Base-by-base conservation (phyloP, 2,113 vertebrate species). In the Puffinus mauretanicus region DNA sequence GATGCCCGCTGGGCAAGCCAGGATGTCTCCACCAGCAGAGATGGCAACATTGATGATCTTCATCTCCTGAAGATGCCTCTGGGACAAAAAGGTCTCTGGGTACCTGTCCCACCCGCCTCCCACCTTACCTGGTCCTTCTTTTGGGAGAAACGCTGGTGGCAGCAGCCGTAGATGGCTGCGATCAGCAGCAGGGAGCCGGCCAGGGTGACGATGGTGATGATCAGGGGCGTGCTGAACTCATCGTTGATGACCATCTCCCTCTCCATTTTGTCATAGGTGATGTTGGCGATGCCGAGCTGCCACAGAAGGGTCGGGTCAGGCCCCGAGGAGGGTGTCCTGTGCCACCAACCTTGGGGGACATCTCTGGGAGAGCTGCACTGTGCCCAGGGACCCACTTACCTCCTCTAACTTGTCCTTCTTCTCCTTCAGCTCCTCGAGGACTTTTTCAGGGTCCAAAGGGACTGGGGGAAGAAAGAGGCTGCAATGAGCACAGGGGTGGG, bases 201-300 rank as follows among this genome's bases (percentile, higher is more conserved):
- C 98, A 98, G 96, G 76, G 98, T 98, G 82, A 98, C 60, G 5
- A 98, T 98, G 78, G 98, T 98, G 95, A 98, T 98, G 97, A 98
- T 98, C 15, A 98, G 96, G 5, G 98, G 98, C 0, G 93, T 98
- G 96, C 98, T 98, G 94, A 98, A 96, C 60, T 97, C 93, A 9
- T 98, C 98, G 2, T 95, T 97, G 2, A 93, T 94, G 5, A 86
- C 5, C 72, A 70, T 49, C 24, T 97, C 95, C 14, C 94, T 76
- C 4, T 97, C 96, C 17, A 60, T 66, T 1, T 73, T 64, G 8
- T 70, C 94, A 2, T 94, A 93, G 36, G 69, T 93, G 96, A 98
- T 60, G 90, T 98, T 78, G 71, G 5, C n/a, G 5, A 98, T 90
- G 18, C 98, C 98, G 0, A 90, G 71, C 98, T 98, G 95, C 36